Conservation (phyloP, 1,140 invertebrate genomes). For the Cydia fagiglandana region DNA sequence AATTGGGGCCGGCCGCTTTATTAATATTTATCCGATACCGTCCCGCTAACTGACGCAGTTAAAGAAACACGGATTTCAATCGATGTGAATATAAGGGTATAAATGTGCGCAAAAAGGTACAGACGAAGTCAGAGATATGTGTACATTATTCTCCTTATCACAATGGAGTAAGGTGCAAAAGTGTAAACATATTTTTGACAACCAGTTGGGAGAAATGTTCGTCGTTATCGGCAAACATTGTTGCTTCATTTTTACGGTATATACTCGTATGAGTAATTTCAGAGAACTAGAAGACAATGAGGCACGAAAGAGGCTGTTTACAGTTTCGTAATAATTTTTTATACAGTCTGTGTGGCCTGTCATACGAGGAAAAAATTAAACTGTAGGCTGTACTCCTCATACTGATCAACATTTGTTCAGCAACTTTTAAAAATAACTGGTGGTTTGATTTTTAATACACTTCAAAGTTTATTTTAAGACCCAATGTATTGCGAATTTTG, state of each 20-base stretch:
- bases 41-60: conserved; percentile 75
- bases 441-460: too few relatives aligned
- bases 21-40: conserved; percentile 79
- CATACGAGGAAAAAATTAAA: too few relatives aligned
- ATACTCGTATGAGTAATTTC: neutral
- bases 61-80: conserved; percentile 76
- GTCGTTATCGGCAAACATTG: conserved; percentile 43
- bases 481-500: too few relatives aligned
- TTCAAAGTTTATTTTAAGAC: too few relatives aligned
- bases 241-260: conserved; percentile 36
- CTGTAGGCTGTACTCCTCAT: too few relatives aligned
- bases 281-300: neutral
- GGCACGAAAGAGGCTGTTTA: neutral
- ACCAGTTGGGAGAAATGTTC: conserved; percentile 50
- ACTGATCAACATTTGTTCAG: too few relatives aligned
- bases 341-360: too few relatives aligned
- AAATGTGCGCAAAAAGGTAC: conserved; percentile 61
- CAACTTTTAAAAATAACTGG: too few relatives aligned
- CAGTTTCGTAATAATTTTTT: neutral
- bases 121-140: neutral
- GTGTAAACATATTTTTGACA: neutral
- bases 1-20: conserved; percentile 77
- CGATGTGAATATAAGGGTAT: conserved; percentile 70
- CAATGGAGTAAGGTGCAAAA: neutral
- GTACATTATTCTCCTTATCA: neutral